Conservation (phyloP, 2,113 vertebrate species). For the Tachycineta bicolor region DNA sequence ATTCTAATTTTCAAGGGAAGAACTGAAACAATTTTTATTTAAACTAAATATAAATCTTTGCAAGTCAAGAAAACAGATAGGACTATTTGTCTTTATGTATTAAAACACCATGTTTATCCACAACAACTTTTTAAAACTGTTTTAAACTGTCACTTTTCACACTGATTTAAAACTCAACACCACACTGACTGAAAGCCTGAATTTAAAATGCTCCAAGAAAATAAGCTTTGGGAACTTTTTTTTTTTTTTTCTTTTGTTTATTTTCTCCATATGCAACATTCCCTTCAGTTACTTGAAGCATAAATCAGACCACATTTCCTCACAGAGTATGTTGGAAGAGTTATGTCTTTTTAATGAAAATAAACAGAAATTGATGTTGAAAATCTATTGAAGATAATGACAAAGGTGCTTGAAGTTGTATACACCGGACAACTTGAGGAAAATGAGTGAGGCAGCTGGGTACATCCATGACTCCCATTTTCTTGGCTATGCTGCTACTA, state of each 20-base stretch:
- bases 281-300: not conserved
- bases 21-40: not conserved
- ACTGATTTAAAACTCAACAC: not conserved
- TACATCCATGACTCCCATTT: not conserved
- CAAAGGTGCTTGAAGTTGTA: not conserved
- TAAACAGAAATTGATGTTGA: not conserved
- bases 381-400: not conserved
- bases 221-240: not conserved
- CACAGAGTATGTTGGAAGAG: not conserved
- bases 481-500: not conserved
- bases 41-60: not conserved
- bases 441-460: not conserved
- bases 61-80: not conserved
- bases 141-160: not conserved
- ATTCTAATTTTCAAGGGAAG: not conserved
- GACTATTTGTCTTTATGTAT: not conserved
- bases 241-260: not conserved
- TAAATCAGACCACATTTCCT: not conserved
- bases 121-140: not conserved
- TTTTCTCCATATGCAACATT: not conserved
- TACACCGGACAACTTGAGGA: not conserved
- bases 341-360: not conserved
- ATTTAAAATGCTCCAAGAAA: not conserved
- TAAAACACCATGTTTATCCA: not conserved
- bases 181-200: not conserved